Evolutionary conservation across 1,140 invertebrate genomes (phyloP), one percentile per base, ranked within the genome.

Genomic region (Amphibalanus amphitrite): DNA sequence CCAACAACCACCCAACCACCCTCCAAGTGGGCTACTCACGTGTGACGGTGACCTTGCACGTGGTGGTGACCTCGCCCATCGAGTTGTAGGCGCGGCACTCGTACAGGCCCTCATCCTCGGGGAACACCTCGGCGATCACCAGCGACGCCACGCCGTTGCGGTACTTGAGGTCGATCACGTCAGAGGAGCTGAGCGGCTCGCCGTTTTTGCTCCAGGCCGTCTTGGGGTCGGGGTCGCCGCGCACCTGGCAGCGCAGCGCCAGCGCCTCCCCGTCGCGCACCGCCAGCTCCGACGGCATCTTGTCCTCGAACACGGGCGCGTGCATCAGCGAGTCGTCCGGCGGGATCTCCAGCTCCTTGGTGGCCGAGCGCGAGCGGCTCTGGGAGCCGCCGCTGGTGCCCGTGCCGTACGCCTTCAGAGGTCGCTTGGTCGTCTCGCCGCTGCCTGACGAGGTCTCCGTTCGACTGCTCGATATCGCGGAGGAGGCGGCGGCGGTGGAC

Each of bases 101-200:
- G 78, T 93, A 96, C 71, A 87, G 85, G 33, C 92, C 93, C 79
- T 93, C 93, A 80, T 97, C 93, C 82, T 95, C 93, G 0, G 92
- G 93, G 84, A 93, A 95, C 71, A 95, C 87, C 83, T 96, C 93
- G 74, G 89, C 89, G 74, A 96, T 95, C 28, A 87, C 87, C 28
- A 96, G 81, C 47, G 88, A 89, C 0, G 92, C 92, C 67, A 91
- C 83, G 30, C 92, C 89, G 77, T 89, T 90, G 79, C 91, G 91
- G 78, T 95, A 95, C 81, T 93, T 95, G 28, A 96, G 82, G 79
- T 94, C 91, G 73, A 95, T 85, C 33, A 94, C 88, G 81, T 94
- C 88, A 0, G 88, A 90, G 1, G 90, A 92, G 70, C 84, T 85
- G 40, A 93, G 80, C 20, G 82, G 76, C 82, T 89, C 87, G 70